These are phyloP conservation scores for Carollia perspicillata DNA, from an alignment of 2,113 vertebrate species.

Conservation along the genomic window DNA sequence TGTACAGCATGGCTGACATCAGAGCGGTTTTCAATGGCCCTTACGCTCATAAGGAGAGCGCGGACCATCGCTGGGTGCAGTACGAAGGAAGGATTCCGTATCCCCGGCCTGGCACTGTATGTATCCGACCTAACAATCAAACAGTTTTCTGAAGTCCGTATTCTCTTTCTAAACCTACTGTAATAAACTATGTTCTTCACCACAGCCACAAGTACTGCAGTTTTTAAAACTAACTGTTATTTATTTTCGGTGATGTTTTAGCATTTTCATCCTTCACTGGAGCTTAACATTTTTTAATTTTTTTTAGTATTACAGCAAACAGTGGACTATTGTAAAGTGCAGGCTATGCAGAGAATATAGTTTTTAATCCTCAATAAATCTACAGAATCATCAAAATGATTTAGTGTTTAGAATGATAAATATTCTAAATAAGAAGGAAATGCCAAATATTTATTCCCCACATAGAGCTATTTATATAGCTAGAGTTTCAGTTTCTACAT, in stretches of 20 bases:
- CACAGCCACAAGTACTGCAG: neutral
- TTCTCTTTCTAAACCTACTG: neutral
- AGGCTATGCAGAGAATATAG: neutral
- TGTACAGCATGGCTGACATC: conserved; percentile 96
- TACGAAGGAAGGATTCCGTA: conserved; percentile 95
- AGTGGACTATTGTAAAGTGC: neutral
- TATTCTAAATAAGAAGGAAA: conserved; percentile 10
- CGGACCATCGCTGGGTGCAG: conserved; percentile 94
- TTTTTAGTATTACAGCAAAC: neutral
- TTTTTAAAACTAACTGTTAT: neutral
- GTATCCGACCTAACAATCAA: conserved; percentile 64
- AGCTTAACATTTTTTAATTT: neutral
- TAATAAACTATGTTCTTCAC: neutral
- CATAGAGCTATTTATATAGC: neutral
- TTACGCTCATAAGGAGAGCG: conserved; percentile 97
- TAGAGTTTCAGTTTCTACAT: neutral
- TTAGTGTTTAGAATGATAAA: neutral
- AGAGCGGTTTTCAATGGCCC: conserved; percentile 95
- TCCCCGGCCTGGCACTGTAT: conserved; percentile 94
- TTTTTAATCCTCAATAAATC: neutral
- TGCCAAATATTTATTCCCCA: neutral
- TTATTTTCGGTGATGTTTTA: neutral
- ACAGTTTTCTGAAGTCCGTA: neutral
- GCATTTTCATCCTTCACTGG: neutral
- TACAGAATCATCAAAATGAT: neutral